These are phyloP conservation scores for Acrobasis consociella DNA, from an alignment of 2,888 invertebrate species.

Conservation along the genomic window DNA sequence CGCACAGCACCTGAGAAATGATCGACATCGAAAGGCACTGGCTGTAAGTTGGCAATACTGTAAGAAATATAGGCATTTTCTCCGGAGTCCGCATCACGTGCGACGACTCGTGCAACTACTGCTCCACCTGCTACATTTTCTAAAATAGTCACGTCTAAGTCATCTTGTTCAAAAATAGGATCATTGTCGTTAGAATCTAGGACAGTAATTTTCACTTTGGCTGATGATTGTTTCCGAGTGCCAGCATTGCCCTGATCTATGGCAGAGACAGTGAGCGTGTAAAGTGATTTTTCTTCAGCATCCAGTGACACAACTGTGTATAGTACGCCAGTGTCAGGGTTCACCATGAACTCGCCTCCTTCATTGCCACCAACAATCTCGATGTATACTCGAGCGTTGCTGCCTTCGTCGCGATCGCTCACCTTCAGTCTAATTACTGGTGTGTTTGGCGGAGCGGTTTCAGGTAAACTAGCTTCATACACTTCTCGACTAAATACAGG, in stretches of 20 bases:
- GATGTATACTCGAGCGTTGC: conserved; percentile 92
- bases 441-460: conserved; percentile 94
- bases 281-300: conserved; percentile 91
- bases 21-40: conserved; percentile 97
- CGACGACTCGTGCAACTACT: conserved; percentile 91
- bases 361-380: conserved; percentile 96
- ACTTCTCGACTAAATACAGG: conserved; percentile 94
- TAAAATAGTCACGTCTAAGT: conserved; percentile 88
- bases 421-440: conserved; percentile 94
- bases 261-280: conserved; percentile 94
- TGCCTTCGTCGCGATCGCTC: conserved; percentile 91
- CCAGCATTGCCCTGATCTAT: conserved; percentile 94
- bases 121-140: conserved; percentile 95
- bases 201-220: conserved; percentile 94
- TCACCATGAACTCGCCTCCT: conserved; percentile 93
- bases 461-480: conserved; percentile 93
- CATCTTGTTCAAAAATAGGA: conserved; percentile 90
- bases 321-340: conserved; percentile 94
- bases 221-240: conserved; percentile 92
- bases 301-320: conserved; percentile 92
- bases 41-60: conserved; percentile 94
- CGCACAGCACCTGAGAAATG: conserved; percentile 96
- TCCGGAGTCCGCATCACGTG: conserved; percentile 94
- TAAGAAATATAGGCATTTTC: conserved; percentile 98
- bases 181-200: conserved; percentile 97